phyloP scores from a whole-genome alignment of 2,113 vertebrate species.

The Galbula dea region DNA sequence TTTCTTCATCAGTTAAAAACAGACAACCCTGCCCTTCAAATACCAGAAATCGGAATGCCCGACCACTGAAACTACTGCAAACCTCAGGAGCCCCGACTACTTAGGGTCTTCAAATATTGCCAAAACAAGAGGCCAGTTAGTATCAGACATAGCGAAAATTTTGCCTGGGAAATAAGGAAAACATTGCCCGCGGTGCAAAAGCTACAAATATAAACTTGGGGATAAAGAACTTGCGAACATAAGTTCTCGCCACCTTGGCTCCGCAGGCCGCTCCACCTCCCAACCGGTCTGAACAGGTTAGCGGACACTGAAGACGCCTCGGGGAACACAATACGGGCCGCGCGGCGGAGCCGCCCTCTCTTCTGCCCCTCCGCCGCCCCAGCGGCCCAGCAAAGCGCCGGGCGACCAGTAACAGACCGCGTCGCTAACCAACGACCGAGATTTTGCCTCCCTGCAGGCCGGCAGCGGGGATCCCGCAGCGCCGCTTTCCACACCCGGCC shows the following conservation, averaged over 20 bases:
- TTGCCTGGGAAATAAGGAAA: neutral
- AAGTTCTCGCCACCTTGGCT: neutral
- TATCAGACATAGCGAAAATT: neutral
- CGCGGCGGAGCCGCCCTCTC: neutral
- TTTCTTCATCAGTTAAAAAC: neutral
- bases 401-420: neutral
- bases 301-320: neutral
- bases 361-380: neutral
- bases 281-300: slow-evolving; percentile 6
- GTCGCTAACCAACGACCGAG: neutral
- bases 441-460: neutral
- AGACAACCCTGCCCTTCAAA: neutral
- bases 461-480: accelerated
- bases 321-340: neutral
- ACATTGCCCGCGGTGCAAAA: neutral
- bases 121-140: neutral
- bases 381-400: neutral
- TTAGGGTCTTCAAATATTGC: accelerated
- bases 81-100: neutral
- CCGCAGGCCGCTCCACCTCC: neutral
- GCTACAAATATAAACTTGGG: neutral
- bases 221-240: neutral
- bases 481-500: neutral
- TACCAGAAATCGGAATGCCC: neutral
- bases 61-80: neutral